A percentile compares a stretch with the other conserved stretches of the same genome.
These are phyloP conservation scores for Cranoglanis bouderius DNA, from an alignment of 2,113 vertebrate species.

Conservation along the genomic window DNA sequence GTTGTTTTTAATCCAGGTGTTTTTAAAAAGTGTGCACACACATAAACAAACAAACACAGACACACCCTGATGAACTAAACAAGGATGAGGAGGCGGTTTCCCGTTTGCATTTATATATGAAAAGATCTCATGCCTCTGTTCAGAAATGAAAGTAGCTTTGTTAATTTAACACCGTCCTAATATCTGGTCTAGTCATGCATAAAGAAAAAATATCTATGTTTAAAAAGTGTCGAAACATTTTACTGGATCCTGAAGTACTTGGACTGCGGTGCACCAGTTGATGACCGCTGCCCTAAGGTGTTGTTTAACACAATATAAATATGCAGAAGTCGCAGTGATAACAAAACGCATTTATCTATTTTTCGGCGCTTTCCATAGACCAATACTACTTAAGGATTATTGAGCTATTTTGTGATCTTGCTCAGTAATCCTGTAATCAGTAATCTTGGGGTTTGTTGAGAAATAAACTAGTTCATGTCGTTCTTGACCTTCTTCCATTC, in stretches of 20 bases:
- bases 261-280: background rate
- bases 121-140: conserved; percentile 59
- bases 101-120: conserved; percentile 72
- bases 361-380: background rate
- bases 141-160: conserved; percentile 61
- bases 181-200: conserved; percentile 56
- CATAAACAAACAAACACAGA: background rate
- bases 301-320: background rate
- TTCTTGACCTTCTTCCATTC: background rate
- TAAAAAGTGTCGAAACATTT: background rate
- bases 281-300: background rate
- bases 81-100: conserved; percentile 60
- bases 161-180: conserved; percentile 58
- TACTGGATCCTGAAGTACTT: background rate
- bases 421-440: background rate
- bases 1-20: background rate
- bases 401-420: background rate
- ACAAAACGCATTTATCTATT: background rate
- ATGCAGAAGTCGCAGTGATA: background rate
- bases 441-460: background rate
- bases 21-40: background rate
- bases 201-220: conserved; percentile 16
- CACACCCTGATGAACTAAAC: conserved; percentile 27
- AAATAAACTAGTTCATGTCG: background rate
- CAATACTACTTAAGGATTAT: background rate